phyloP scores from a whole-genome alignment of 2,797 vertebrate genomes.

The Molossus alvarezi region DNA sequence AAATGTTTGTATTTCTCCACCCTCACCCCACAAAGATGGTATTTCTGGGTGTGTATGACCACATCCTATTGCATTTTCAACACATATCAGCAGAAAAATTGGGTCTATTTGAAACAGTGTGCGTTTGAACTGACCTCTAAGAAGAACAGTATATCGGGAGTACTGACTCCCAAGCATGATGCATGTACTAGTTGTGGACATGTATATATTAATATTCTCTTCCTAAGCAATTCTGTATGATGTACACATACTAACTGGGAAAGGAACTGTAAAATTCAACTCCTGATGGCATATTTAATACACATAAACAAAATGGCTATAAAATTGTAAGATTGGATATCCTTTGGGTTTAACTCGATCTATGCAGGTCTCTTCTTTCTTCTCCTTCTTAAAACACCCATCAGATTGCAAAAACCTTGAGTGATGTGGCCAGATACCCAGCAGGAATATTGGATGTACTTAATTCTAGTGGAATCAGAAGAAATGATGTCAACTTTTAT shows the following conservation, averaged over 20 bases:
- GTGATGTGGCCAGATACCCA: conserved; percentile 72
- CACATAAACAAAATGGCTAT: conserved; percentile 67
- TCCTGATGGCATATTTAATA: conserved; percentile 57
- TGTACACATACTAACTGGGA: conserved; percentile 76
- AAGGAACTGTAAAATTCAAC: conserved; percentile 78
- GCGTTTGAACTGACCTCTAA: conserved; percentile 84
- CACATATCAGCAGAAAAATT: conserved; percentile 80
- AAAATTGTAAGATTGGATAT: conserved; percentile 44
- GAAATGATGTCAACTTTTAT: conserved; percentile 89
- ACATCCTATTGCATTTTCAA: conserved; percentile 87
- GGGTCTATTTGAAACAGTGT: conserved; percentile 76
- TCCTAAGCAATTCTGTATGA: conserved; percentile 70
- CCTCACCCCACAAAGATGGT: conserved; percentile 55
- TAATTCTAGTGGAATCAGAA: conserved; percentile 81
- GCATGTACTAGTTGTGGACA: conserved; percentile 73
- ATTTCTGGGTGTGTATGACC: conserved; percentile 84
- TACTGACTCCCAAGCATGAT: conserved; percentile 53
- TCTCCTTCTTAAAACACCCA: conserved; percentile 71
- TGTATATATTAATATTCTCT: conserved; percentile 70
- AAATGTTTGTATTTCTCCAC: conserved; percentile 79
- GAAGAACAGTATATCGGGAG: conserved; percentile 80
- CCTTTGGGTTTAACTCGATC: conserved; percentile 75
- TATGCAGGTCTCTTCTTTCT: conserved; percentile 51
- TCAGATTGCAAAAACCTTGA: conserved; percentile 70
- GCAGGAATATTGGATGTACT: conserved; percentile 77